These are phyloP conservation scores for Himalopsyche phryganea DNA, from an alignment of 1,140 invertebrate genomes.

Conservation along the genomic window DNA sequence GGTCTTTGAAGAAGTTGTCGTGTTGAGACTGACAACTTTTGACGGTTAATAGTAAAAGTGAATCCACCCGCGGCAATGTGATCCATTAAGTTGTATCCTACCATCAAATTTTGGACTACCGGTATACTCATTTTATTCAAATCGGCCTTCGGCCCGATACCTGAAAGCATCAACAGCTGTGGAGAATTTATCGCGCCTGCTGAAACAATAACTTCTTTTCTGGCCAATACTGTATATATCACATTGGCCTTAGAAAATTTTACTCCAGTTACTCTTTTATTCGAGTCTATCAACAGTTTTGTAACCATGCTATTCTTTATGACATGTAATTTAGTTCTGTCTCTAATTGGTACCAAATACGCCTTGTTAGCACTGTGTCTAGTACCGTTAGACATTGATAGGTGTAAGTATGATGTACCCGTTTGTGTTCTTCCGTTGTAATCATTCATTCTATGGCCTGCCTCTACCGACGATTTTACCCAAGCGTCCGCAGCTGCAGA, in stretches of 20 bases:
- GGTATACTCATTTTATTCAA: conserved; percentile 61
- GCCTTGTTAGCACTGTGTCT: conserved; percentile 72
- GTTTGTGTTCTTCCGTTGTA: conserved; percentile 66
- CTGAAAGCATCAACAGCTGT: conserved; percentile 77
- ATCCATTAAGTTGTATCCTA: conserved; percentile 77
- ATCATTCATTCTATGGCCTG: conserved; percentile 66
- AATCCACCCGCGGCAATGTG: conserved; percentile 69
- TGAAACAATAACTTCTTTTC: conserved; percentile 73
- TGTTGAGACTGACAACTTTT: conserved; percentile 38
- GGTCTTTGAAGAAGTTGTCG: conserved; percentile 1
- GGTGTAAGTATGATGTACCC: conserved; percentile 63
- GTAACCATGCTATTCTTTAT: conserved; percentile 63
- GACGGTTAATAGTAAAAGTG: conserved; percentile 60
- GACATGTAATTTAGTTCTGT: conserved; percentile 63
- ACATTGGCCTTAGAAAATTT: conserved; percentile 55
- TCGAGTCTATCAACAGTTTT: conserved; percentile 70
- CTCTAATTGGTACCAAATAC: conserved; percentile 64
- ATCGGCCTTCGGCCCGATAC: conserved; percentile 71
- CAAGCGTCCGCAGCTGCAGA: conserved; percentile 64
- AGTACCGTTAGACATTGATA: conserved; percentile 65
- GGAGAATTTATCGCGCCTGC: conserved; percentile 73
- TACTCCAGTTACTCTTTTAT: conserved; percentile 64
- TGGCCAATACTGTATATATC: conserved; percentile 57
- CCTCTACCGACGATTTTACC: conserved; percentile 62
- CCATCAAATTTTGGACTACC: conserved; percentile 66